phyloP scores from a whole-genome alignment of 2,797 vertebrate species.

The Sebastolobus alascanus region DNA sequence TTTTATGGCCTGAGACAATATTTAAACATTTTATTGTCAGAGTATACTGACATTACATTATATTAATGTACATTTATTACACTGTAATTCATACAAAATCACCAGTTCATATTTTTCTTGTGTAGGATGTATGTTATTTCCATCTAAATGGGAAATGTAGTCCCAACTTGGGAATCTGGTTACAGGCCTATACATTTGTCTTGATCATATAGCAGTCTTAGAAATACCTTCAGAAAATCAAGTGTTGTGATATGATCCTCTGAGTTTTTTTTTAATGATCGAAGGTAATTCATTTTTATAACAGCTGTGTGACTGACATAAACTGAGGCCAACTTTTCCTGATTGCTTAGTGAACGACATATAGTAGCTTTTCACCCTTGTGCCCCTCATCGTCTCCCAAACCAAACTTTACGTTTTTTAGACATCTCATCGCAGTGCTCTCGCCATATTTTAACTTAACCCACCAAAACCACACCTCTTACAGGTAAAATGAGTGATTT shows the following conservation, averaged over 20 bases:
- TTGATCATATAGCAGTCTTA: no score
- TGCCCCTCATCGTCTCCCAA: neutral
- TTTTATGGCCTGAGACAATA: neutral
- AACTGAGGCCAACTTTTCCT: neutral
- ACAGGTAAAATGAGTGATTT: neutral
- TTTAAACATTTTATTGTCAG: neutral
- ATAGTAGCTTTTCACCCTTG: neutral
- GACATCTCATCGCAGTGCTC: accelerated
- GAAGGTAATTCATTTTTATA: no score
- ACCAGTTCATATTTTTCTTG: neutral
- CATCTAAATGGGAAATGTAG: no score
- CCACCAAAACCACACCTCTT: accelerated
- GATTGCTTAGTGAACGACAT: no score
- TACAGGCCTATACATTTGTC: no score
- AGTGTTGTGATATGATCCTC: neutral
- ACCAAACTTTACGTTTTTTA: neutral
- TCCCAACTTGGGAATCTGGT: no score
- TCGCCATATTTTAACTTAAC: neutral
- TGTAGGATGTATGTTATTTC: no score
- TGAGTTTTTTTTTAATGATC: neutral
- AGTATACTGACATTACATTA: neutral
- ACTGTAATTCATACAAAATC: neutral
- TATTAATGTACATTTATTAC: neutral
- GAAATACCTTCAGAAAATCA: neutral
- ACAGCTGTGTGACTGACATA: no score